These are phyloP conservation scores for Hydraecia micacea DNA, from an alignment of 2,888 invertebrate genomes.

Conservation along the genomic window DNA sequence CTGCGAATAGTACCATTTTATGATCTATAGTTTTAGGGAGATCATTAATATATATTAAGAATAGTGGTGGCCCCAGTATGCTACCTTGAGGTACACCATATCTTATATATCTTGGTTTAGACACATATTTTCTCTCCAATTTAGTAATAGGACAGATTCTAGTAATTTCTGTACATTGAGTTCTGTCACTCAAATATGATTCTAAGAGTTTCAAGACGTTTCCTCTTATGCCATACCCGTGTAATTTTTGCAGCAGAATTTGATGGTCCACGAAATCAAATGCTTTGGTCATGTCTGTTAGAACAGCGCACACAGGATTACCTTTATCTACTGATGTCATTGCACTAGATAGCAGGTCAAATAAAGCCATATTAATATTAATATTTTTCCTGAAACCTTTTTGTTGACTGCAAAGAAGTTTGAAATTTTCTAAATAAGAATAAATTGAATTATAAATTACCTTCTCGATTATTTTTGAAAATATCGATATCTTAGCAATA, in stretches of 20 bases:
- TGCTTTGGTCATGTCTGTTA: background rate
- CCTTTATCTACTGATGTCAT: background rate
- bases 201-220: too few relatives aligned
- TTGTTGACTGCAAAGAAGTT: too few relatives aligned
- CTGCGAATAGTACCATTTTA: too few relatives aligned
- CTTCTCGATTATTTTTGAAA: too few relatives aligned
- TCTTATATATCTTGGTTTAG: background rate
- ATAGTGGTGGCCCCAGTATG: too few relatives aligned
- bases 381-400: background rate
- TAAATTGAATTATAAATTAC: too few relatives aligned
- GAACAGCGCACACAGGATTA: background rate
- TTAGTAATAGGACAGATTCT: background rate
- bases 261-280: background rate
- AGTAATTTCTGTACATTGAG: background rate
- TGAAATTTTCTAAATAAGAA: too few relatives aligned
- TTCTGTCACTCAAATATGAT: background rate
- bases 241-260: background rate
- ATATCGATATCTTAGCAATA: background rate
- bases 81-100: too few relatives aligned
- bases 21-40: too few relatives aligned
- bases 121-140: background rate
- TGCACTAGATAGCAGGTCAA: background rate
- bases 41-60: too few relatives aligned
- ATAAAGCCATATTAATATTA: background rate
- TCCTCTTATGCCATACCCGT: background rate